Percentiles rank a stretch among this genome's conserved stretches.
These are phyloP conservation scores for Meloe dianella DNA, from an alignment of 2,888 invertebrate genomes.

Conservation along the genomic window DNA sequence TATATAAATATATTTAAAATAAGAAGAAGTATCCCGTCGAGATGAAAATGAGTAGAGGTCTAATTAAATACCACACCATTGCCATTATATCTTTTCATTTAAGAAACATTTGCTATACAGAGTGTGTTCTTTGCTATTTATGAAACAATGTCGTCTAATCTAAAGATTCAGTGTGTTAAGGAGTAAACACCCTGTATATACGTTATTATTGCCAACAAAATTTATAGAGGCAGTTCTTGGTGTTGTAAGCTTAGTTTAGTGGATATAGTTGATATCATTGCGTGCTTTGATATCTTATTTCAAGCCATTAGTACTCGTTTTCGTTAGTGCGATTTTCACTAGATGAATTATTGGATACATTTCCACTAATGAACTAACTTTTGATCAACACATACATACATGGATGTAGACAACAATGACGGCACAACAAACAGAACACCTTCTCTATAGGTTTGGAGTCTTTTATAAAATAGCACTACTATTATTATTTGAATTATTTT, in stretches of 20 bases:
- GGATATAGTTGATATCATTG: conserved; percentile 51
- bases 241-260: conserved; percentile 8
- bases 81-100: not conserved
- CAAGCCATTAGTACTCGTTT: conserved; percentile 58
- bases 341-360: conserved; percentile 59
- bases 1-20: not conserved
- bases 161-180: too few relatives aligned
- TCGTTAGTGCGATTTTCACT: conserved; percentile 41
- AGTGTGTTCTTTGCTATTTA: too few relatives aligned
- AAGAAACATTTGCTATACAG: not conserved
- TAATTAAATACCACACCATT: conserved; percentile 47
- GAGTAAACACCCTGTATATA: conserved; percentile 41
- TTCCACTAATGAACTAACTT: conserved; percentile 60
- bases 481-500: conserved; percentile 40
- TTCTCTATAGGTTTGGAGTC: conserved; percentile 30
- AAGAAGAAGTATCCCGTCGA: not conserved
- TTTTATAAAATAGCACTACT: conserved; percentile 39
- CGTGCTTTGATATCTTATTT: conserved; percentile 61
- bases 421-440: conserved; percentile 48
- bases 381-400: conserved; percentile 50
- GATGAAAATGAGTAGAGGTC: conserved; percentile 42
- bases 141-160: too few relatives aligned
- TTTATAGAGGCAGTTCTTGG: conserved; percentile 50
- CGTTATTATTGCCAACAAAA: conserved; percentile 54
- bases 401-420: not conserved